Base-by-base conservation (phyloP, 1,140 invertebrate genomes). In the Streblospio benedicti region DNA sequence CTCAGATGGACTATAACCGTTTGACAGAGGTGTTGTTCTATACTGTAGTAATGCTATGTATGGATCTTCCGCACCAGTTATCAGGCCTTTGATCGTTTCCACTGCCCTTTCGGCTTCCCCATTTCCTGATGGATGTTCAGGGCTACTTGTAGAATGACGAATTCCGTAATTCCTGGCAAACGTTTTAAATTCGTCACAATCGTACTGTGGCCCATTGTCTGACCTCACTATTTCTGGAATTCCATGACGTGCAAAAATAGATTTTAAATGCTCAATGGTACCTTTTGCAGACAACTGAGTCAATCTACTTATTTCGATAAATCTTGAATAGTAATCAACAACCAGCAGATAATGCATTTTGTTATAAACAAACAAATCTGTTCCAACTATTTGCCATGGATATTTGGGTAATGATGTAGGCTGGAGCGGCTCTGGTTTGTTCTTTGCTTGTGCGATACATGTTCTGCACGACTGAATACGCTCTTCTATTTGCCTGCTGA, bases 181-280 rank as follows among this genome's bases (percentile, higher is more conserved):
- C n/a, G n/a, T 35, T 18, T 4, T 28, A 5, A 43, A 38, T 18
- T 56, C 32, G 5, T 43, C 32, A 56, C 32, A 4, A 27, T 32
- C 32, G 25, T 43, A 56, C 32, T 56, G 53, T 55, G 59, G 59
- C 43, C 32, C 33, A 27, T 61, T 61, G 38, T 61, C 59, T 4
- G 52, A 56, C 2, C 44, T 28, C 16, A 60, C 32, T 31, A n/a
- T 23, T 20, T 41, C 35, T 20, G 53, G 53, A 28, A 56, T 56
- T 14, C 32, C 53, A 43, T 56, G 53, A 5, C 31, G 25, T n/a
- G n/a, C n/a, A n/a, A n/a, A n/a, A 20, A 56, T 56, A 5, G 32
- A 43, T 38, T 56, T 56, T 38, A 56, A 38, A 35, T 35, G 32
- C 3, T 56, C 30, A 38, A 56, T 56, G 2, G 20, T 28, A 38